These are phyloP conservation scores for Megaustenia siamemsis DNA, from an alignment of 2,888 invertebrate species.

Conservation along the genomic window DNA sequence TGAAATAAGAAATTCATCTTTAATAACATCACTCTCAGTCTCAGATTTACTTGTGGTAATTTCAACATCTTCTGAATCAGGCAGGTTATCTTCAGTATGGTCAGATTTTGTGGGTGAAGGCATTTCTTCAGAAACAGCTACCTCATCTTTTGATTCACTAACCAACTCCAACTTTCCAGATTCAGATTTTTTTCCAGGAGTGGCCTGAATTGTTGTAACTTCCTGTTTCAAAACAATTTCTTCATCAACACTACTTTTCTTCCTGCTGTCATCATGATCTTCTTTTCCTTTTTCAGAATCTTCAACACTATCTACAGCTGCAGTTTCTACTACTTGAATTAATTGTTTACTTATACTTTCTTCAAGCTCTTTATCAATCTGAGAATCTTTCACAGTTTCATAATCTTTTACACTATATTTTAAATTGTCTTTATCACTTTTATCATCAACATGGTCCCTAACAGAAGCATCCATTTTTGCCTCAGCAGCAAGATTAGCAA, in stretches of 20 bases:
- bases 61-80: background rate
- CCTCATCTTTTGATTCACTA: background rate
- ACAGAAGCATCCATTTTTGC: background rate
- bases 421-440: background rate
- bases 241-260: constrained; percentile 1
- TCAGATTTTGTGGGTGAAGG: background rate
- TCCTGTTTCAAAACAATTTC: constrained; percentile 1
- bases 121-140: background rate
- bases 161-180: background rate
- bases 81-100: background rate
- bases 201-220: background rate
- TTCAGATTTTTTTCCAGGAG: background rate
- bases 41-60: background rate
- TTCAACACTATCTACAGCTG: background rate
- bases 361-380: background rate
- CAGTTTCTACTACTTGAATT: background rate
- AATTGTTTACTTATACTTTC: background rate
- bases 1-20: background rate
- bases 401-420: background rate
- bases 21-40: background rate
- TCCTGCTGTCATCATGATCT: background rate
- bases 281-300: background rate
- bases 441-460: background rate
- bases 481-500: background rate
- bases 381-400: background rate